These are phyloP conservation scores for Anniella stebbinsi DNA, from an alignment of 2,797 vertebrate genomes.

Conservation along the genomic window DNA sequence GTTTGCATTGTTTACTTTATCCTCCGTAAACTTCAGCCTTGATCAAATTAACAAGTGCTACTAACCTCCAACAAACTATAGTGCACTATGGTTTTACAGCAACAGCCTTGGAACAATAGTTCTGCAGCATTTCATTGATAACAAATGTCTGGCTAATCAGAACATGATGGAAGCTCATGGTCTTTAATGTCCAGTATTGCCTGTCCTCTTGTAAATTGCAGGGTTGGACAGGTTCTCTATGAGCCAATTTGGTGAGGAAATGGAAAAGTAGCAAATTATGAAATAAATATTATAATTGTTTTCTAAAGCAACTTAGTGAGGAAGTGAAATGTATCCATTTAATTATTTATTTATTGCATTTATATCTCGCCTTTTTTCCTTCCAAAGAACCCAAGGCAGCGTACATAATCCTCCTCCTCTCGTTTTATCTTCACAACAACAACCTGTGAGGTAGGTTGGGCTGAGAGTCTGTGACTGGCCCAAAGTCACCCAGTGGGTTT, in stretches of 20 bases:
- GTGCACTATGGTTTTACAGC: conserved; percentile 84
- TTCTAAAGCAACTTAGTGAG: not conserved
- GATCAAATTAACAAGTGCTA: conserved; percentile 95
- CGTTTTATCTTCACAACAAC: too few species aligned
- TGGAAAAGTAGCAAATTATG: accelerated
- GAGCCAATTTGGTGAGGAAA: not conserved
- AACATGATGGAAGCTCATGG: conserved; percentile 63
- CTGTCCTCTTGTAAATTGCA: conserved; percentile 26
- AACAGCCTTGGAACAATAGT: conserved; percentile 83
- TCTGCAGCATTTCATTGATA: conserved; percentile 76
- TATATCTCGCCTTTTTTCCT: too few species aligned
- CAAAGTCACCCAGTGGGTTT: too few species aligned
- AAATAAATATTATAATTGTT: conserved; percentile 8
- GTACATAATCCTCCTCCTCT: too few species aligned
- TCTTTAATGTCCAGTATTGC: conserved; percentile 52
- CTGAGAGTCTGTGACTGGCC: too few species aligned
- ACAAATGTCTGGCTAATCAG: conserved; percentile 74
- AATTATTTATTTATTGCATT: too few species aligned
- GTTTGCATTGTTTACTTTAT: conserved; percentile 99
- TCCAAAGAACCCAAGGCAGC: too few species aligned
- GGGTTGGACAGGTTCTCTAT: conserved; percentile 20
- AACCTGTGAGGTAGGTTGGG: too few species aligned
- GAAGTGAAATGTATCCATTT: not conserved
- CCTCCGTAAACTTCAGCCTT: conserved; percentile 92
- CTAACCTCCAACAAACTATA: conserved; percentile 86